Evolutionary conservation across 2,888 invertebrate species (phyloP), one percentile per base, ranked within the genome.

Genomic region (Electrophaes corylata): DNA sequence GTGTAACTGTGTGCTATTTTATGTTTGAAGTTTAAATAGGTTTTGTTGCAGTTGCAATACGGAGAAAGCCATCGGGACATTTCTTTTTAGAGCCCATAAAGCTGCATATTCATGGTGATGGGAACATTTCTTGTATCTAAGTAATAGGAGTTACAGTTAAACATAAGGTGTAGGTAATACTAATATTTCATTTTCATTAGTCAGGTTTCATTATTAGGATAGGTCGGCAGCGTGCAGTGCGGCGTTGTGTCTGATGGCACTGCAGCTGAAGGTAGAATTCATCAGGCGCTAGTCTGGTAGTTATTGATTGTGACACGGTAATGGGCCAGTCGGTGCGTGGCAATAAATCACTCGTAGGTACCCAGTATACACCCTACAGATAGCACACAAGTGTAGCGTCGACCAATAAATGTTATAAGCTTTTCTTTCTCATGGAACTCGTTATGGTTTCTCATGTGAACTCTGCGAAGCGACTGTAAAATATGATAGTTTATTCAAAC

Each of bases 231-330:
- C 56, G 57, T 60, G 62, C 49, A 35, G 20, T 35, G 39, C 37
- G 60, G 62, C 55, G 50, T 45, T 48, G 37, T 31, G 35, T 60
- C 33, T 59, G 61, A 59, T 52, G 57, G 59, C 16, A 54, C 33
- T 53, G 60, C 41, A 47, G 56, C 59, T 56, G 61, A 58, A 63
- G 73, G 78, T 68, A 71, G 72, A 76, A 84, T 80, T 78, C 79
- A 83, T 82, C 80, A 80, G 79, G 69, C 51, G 73, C 70, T 62
- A 62, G 76, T 71, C 64, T 68, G 65, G 70, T 72, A 73, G 84
- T 83, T 86, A 88, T 88, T 85, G 88, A 86, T 88, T 83, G 84
- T 85, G 84, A 86, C 81, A 75, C 73, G 75, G 79, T 87, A 86
- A 89, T 88, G 76, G 81, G 71, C 66, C 73, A 71, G 75, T 74